These are phyloP conservation scores for Dexiosoma caninum DNA, from an alignment of 2,888 invertebrate species.

Conservation along the genomic window DNA sequence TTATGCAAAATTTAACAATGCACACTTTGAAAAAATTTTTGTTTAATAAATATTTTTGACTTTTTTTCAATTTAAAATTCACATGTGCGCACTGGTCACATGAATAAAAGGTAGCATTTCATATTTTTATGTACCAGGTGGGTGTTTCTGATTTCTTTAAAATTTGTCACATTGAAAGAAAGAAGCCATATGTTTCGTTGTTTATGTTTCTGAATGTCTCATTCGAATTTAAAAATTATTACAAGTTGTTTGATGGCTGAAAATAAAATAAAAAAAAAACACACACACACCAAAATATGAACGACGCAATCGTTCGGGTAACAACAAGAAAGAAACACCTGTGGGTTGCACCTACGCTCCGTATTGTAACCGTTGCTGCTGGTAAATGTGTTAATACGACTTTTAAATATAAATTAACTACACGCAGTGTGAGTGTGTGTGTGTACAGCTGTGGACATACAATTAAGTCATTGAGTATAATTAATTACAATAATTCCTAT, in stretches of 20 bases:
- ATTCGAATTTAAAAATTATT: slow-evolving; percentile 44
- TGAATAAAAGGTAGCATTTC: neutral
- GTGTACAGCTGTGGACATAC: no score
- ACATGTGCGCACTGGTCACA: neutral
- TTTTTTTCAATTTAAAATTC: slow-evolving; percentile 2
- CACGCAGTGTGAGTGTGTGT: neutral
- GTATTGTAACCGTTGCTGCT: slow-evolving; percentile 26
- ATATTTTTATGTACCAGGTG: neutral
- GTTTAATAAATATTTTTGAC: no score
- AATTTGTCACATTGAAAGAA: neutral
- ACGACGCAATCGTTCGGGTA: slow-evolving; percentile 26
- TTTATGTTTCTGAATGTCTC: slow-evolving; percentile 18
- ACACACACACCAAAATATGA: slow-evolving; percentile 1
- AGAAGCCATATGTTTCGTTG: neutral
- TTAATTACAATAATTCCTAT: no score
- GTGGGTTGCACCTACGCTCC: slow-evolving; percentile 63
- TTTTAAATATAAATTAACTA: slow-evolving; percentile 27
- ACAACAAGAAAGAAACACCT: slow-evolving; percentile 42
- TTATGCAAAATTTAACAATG: no score
- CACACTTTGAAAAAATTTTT: no score
- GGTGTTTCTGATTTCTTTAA: slow-evolving; percentile 30
- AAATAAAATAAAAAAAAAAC: slow-evolving; percentile 2
- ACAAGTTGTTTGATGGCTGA: slow-evolving; percentile 53
- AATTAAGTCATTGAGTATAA: no score
- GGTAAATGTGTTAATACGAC: slow-evolving; percentile 1